Percentiles rank a stretch among this genome's conserved stretches.
Evolutionary conservation across 2,888 invertebrate genomes (phyloP).

Genomic region (Idaea biselata): DNA sequence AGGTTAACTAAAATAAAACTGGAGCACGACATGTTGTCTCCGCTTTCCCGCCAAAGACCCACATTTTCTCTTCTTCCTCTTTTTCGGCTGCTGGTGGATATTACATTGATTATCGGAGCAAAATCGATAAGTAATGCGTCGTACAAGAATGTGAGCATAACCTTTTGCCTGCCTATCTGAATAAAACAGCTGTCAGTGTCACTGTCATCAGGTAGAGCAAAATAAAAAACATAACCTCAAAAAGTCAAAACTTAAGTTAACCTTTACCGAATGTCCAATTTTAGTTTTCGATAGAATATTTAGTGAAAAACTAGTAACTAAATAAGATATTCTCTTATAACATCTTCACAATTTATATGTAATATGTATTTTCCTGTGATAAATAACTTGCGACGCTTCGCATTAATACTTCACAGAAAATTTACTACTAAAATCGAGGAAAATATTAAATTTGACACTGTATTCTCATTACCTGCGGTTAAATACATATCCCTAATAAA

Average conservation of each 20-base stretch:
- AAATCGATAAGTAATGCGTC: no score
- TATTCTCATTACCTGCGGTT: constrained; percentile 65
- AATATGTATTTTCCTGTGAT: background rate
- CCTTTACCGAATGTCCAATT: background rate
- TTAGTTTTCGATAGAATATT: background rate
- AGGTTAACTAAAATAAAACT: no score
- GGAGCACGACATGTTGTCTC: no score
- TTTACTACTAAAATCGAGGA: constrained; percentile 15
- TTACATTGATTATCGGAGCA: no score
- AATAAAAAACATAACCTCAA: background rate
- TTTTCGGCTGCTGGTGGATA: no score
- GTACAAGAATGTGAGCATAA: no score
- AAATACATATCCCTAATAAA: constrained; percentile 71
- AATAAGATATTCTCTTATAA: background rate
- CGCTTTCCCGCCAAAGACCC: no score
- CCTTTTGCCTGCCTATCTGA: no score
- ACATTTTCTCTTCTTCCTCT: no score
- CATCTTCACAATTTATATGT: background rate
- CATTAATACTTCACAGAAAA: background rate
- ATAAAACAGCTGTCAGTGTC: background rate
- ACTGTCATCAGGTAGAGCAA: background rate
- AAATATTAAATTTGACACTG: constrained; percentile 51
- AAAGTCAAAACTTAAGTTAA: no score
- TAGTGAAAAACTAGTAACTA: background rate
- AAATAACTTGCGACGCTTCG: background rate